Percentiles rank a stretch among this genome's conserved stretches.
These are phyloP conservation scores for Sardina pilchardus DNA, from an alignment of 2,113 vertebrate species.

Conservation along the genomic window DNA sequence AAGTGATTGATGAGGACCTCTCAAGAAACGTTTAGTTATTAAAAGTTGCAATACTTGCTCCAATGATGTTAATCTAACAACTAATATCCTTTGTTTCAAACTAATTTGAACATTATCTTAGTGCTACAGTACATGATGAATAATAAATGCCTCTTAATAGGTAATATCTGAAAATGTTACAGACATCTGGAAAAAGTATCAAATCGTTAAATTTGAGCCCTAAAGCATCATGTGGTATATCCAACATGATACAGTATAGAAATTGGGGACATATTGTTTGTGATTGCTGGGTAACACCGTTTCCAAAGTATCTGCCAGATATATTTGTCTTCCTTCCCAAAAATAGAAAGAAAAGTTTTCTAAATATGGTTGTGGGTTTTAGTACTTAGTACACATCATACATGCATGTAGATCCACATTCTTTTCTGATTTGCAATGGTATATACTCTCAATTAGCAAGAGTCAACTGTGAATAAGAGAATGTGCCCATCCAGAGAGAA, in stretches of 20 bases:
- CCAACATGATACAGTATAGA: not conserved
- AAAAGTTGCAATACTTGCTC: not conserved
- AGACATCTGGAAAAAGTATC: too few relatives aligned
- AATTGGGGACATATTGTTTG: not conserved
- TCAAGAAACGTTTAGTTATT: not conserved
- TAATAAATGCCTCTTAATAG: too few relatives aligned
- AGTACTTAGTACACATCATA: not conserved
- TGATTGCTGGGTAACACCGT: not conserved
- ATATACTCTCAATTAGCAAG: too few relatives aligned
- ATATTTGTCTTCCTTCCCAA: not conserved
- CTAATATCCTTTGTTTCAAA: not conserved
- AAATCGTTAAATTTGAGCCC: too few relatives aligned
- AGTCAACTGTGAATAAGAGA: not conserved
- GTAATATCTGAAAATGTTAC: too few relatives aligned
- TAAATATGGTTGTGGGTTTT: not conserved
- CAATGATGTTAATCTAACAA: not conserved
- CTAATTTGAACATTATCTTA: not conserved
- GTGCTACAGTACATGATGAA: not conserved
- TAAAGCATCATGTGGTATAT: too few relatives aligned
- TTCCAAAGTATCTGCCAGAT: not conserved
- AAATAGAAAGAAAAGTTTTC: not conserved
- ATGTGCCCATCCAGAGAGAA: not conserved
- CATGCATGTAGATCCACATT: not conserved
- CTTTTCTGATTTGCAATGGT: not conserved
- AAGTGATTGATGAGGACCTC: not conserved